These are phyloP conservation scores for Blastomussa wellsi DNA, from an alignment of 92 coral and sea anemone genomes.

Conservation along the genomic window DNA sequence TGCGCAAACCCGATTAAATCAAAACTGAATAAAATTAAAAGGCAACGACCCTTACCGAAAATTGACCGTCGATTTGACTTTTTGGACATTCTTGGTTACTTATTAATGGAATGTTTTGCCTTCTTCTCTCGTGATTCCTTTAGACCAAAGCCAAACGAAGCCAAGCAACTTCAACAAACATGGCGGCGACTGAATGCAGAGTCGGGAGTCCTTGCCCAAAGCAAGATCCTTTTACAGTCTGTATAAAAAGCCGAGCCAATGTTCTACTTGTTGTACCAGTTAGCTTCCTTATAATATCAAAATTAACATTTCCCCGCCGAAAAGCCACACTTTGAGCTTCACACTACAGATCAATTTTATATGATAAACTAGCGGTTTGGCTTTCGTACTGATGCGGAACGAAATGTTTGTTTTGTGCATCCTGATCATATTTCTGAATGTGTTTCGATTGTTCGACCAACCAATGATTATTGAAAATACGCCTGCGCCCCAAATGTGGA, in stretches of 20 bases:
- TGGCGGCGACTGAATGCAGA: neutral
- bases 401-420: neutral
- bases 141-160: neutral
- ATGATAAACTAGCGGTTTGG: neutral
- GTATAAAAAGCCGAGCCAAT: neutral
- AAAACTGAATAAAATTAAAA: too few species aligned
- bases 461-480: neutral
- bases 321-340: neutral
- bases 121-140: neutral
- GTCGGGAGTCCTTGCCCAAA: neutral
- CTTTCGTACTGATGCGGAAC: neutral
- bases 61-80: neutral
- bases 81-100: constrained; percentile 6
- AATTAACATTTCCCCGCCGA: neutral
- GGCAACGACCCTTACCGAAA: constrained; percentile 10
- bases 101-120: neutral
- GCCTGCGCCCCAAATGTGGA: too few species aligned
- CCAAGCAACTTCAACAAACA: neutral
- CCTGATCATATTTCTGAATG: neutral
- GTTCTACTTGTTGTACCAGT: neutral
- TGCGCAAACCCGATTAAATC: neutral
- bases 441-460: neutral
- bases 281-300: neutral
- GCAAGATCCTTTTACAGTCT: neutral
- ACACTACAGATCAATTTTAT: neutral